Base-by-base conservation (phyloP, 2,113 vertebrate genomes). In the Anas platyrhynchos region DNA sequence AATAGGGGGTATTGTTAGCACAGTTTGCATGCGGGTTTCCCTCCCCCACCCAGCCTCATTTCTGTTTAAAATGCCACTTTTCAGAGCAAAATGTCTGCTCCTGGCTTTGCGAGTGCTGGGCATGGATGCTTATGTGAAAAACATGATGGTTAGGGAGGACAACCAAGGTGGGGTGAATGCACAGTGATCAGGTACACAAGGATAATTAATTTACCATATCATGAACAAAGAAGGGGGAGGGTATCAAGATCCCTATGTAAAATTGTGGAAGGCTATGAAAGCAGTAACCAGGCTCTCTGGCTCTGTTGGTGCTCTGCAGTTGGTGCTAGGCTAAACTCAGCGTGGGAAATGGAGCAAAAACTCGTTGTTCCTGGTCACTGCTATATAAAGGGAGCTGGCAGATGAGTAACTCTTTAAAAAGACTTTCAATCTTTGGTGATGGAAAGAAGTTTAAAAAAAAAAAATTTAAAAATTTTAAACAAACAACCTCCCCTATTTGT, bases 1-100 rank as follows among this genome's bases (percentile, higher is more conserved):
- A 94, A 82, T 72, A 13, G 86, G 44, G 21, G 43, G 29, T 29
- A 87, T 91, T 95, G 94, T 97, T 82, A 91, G 71, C 74, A 20
- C 17, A 26, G 62, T 82, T 66, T 41, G 43, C 54, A 11, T n/a
- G 63, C 50, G 73, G 74, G 10, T 16, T 34, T 92, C n/a, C 55
- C 75, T 83, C 89, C 65, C 71, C 71, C 12, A 58, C 29, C 17
- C 68, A 1, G 1, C n/a, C 87, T 80, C 69, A 16, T 66, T 84
- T 83, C 48, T 93, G 48, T 67, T 73, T 16, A 73, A 79, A 89
- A 58, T 87, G 83, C 91, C 87, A 41, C 34, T 73, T 44, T 65
- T 76, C 44, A 46, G 43, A 62, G 29, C 78, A 65, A 63, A 84
- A 82, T 91, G 9, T 79, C 38, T 91, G 85, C 86, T 66, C 65